Evolutionary conservation across 2,113 vertebrate species (phyloP).

Genomic region (Mungos mungo): DNA sequence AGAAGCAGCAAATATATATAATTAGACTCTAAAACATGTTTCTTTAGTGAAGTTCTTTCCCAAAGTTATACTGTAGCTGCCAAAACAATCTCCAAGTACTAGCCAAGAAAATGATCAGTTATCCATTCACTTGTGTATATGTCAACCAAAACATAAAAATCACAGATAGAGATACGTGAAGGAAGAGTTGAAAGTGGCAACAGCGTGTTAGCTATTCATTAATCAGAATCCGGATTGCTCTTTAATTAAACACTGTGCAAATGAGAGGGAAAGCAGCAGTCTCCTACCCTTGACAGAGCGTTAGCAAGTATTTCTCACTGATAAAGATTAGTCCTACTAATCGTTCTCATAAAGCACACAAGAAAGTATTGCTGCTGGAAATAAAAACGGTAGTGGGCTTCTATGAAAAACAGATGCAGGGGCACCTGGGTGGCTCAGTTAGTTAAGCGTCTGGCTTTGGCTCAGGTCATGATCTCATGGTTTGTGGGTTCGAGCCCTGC

Average conservation of each 20-base stretch:
- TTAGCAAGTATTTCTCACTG: constrained; percentile 4
- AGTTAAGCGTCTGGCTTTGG: too few species aligned
- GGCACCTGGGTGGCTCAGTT: too few species aligned
- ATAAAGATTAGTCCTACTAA: constrained; percentile 14
- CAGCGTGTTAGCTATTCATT: background rate
- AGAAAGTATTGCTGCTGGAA: background rate
- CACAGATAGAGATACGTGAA: background rate
- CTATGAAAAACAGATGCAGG: background rate
- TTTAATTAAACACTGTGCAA: background rate
- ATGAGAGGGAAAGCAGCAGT: background rate
- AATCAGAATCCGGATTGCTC: constrained; percentile 34
- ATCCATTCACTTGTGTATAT: background rate
- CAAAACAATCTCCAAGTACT: constrained; percentile 50
- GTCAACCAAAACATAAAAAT: background rate
- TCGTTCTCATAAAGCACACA: background rate
- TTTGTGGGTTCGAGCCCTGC: too few species aligned
- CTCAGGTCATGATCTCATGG: too few species aligned
- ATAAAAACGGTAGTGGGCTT: background rate
- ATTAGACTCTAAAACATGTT: constrained; percentile 53
- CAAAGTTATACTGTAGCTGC: constrained; percentile 61
- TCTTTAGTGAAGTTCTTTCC: constrained; percentile 70
- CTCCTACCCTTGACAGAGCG: background rate
- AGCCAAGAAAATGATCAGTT: constrained; percentile 68
- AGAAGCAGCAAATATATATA: constrained; percentile 47
- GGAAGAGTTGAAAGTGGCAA: background rate